A percentile compares a stretch with the other conserved stretches of the same genome.
These are phyloP conservation scores for Hemibagrus wyckioides DNA, from an alignment of 2,113 vertebrate species.

Conservation along the genomic window DNA sequence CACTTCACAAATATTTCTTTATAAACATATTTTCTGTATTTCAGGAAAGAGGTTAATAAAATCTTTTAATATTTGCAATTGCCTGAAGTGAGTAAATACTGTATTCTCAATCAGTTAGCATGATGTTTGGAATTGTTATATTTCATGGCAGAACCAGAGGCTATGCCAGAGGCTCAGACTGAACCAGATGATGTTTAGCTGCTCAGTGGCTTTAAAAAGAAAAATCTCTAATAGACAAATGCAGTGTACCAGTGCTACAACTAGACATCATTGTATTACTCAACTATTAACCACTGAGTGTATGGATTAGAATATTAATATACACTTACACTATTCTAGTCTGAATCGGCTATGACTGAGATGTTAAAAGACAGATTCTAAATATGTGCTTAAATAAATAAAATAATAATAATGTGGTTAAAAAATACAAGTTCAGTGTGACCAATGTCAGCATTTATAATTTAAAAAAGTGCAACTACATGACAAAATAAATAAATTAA, in stretches of 20 bases:
- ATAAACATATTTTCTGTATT: neutral
- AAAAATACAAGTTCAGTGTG: neutral
- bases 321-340: neutral
- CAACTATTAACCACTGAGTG: neutral
- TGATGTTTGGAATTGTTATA: constrained; percentile 3
- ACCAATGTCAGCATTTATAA: neutral
- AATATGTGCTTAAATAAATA: neutral
- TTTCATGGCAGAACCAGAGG: constrained; percentile 26
- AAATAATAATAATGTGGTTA: too few species aligned
- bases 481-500: too few species aligned
- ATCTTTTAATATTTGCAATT: constrained; percentile 37
- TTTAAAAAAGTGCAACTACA: neutral
- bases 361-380: neutral
- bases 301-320: neutral
- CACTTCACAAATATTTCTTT: neutral
- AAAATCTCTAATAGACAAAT: constrained; percentile 3
- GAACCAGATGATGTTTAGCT: constrained; percentile 3
- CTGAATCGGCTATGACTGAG: neutral
- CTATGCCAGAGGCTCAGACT: constrained; percentile 41
- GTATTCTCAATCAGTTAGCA: constrained; percentile 23
- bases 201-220: constrained; percentile 4
- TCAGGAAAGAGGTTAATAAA: neutral
- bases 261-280: neutral
- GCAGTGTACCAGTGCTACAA: neutral
- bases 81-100: constrained; percentile 36